Evolutionary conservation across 2,888 invertebrate species (phyloP), one percentile per base, ranked within the genome.

Genomic region (Hypsopygia costalis): DNA sequence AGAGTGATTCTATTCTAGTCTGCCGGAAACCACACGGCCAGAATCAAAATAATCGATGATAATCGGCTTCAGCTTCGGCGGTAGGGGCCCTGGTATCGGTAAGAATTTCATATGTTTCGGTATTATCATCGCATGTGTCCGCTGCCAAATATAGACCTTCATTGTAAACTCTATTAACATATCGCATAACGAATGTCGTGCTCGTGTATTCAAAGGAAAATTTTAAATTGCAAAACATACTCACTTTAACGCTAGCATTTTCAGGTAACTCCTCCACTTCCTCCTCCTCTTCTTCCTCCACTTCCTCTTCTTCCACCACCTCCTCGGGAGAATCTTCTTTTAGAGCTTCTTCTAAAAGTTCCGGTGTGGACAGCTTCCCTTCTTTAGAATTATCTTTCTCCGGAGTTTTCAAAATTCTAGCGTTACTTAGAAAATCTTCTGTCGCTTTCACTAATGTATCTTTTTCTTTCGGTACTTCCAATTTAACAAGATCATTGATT

Each of bases 191-290:
- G 16, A 16, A 16, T 16, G 16, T 16, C 4, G 2, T 4, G 2
- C 16, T 16, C 16, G 16, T 16, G 16, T 16, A 16, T 3, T 16
- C n/a, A 16, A 3, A 4, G 16, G 2, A 3, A 4, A 3, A 4
- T 16, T 16, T 16, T 16, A 16, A 4, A 16, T 3, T 16, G 4
- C 4, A 16, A 2, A 16, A 16, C 2, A 11, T 6, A 49, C 75
- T 78, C 53, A 89, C 89, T 70, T 89, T 89, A 5, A 90, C 87
- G 40, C 76, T 80, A 11, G 80, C 70, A 40, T 74, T 81, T 36
- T 75, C 78, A 34, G 59, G 62, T 22, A 70, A 73, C 34, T 74
- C 82, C n/a, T 61, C 35, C 1, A 5, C 39, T 11, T 39, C 41
- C 3, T 42, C 51, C 1, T 35, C 39, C 7, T 44, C 41, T 30